phyloP scores from a whole-genome alignment of 2,888 invertebrate species.

The Orthosia incerta region DNA sequence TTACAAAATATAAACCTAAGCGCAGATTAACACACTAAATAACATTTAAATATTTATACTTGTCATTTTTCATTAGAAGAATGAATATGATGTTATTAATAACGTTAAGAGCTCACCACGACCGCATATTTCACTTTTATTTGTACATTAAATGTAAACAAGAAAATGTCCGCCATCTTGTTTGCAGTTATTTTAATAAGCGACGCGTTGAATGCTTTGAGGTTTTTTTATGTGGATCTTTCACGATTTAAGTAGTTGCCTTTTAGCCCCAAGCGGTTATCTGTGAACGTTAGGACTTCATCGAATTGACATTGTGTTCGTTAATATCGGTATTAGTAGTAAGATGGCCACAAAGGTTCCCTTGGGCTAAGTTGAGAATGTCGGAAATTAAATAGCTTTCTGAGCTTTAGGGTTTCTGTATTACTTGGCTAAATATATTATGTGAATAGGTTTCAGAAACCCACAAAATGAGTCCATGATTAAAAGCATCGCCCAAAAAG shows the following conservation, averaged over 20 bases:
- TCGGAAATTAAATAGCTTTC: conserved; percentile 45
- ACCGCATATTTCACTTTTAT: conserved; percentile 82
- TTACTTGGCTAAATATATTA: neutral
- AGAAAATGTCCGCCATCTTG: conserved; percentile 75
- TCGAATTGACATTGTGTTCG: conserved; percentile 32
- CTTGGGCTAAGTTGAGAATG: conserved; percentile 30
- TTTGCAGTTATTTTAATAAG: conserved; percentile 81
- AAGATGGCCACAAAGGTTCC: conserved; percentile 22
- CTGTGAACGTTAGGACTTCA: conserved; percentile 26
- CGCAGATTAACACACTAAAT: conserved; percentile 4
- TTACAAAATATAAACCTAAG: conserved; percentile 25
- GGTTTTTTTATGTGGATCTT: conserved; percentile 65
- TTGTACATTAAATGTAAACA: conserved; percentile 84
- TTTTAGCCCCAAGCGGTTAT: conserved; percentile 46
- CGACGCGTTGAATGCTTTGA: conserved; percentile 65
- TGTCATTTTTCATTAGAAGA: conserved; percentile 70
- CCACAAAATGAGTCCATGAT: neutral
- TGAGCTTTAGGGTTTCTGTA: neutral
- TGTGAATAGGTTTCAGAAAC: neutral
- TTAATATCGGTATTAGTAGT: conserved; percentile 45
- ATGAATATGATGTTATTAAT: conserved; percentile 74
- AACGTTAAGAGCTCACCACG: conserved; percentile 72
- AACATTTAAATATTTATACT: conserved; percentile 39
- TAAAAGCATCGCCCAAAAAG: conserved; percentile 21
- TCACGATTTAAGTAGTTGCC: conserved; percentile 43